Evolutionary conservation across 2,113 vertebrate species (phyloP), one percentile per base, ranked within the genome.

Genomic region (Chascanopsetta lugubris): DNA sequence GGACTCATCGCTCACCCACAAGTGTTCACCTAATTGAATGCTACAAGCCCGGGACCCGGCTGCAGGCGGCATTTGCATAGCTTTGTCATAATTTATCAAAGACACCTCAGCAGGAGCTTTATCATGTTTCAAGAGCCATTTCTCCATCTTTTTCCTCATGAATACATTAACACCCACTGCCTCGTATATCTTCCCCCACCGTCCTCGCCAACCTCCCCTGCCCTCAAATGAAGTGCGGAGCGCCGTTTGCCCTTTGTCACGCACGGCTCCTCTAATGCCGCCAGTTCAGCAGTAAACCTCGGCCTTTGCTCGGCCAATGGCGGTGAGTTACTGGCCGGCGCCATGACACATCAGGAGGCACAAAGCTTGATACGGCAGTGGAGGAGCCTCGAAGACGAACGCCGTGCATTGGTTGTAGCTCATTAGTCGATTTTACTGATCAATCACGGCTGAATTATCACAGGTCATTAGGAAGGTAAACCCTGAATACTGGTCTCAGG

Each of bases 71-170:
- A 74, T 83, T 85, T 75, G 79, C 77, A 82, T 79, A 78, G 56
- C 54, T 69, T 68, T 65, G 75, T 87, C 70, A 78, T 80, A 54
- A 86, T 85, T 84, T 60, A 80, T 89, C 76, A 85, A 83, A 64
- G 55, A 59, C 78, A 64, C 71, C 67, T 72, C 69, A 60, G 72
- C 45, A 6, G 56, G 58, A 56, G 15, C 80, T 86, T 85, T 36
- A 78, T 89, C 76, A 88, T 58, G 66, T 72, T 80, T 80, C 61
- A 43, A 15, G 65, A 84, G 74, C 69, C 53, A 71, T 84, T 83
- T 69, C 61, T 75, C 61, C 59, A 77, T 72, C 82, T 47, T 63
- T 73, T 63, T 38, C 38, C 24, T 63, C 57, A 61, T 82, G 87
- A 85, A 89, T 88, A 86, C 67, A 84, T 88, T 80, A n/a, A 86